These are phyloP conservation scores for Anguilla rostrata DNA, from an alignment of 2,113 vertebrate genomes.

Conservation along the genomic window DNA sequence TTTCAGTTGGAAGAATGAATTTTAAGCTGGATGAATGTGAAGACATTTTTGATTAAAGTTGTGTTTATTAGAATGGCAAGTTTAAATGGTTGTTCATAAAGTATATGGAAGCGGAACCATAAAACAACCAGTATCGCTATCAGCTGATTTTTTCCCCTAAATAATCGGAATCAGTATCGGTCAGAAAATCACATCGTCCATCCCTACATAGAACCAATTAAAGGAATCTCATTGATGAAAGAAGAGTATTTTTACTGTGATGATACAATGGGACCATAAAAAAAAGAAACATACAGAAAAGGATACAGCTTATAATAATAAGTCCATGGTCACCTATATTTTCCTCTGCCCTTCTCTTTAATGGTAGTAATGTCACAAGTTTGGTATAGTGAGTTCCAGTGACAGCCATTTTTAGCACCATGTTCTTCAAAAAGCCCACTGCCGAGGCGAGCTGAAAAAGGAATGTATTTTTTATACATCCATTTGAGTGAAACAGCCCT, in stretches of 20 bases:
- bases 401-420: background rate
- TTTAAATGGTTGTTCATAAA: too few species aligned
- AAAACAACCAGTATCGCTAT: too few species aligned
- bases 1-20: too few species aligned
- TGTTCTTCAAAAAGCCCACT: background rate
- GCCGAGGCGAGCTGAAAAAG: background rate
- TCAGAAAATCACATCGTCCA: too few species aligned
- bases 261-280: background rate
- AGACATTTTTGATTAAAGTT: too few species aligned
- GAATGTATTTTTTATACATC: conserved; percentile 59
- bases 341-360: background rate
- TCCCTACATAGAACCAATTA: background rate
- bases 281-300: background rate
- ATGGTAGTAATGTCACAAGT: background rate
- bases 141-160: too few species aligned
- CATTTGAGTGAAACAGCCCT: conserved; percentile 33
- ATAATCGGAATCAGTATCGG: too few species aligned
- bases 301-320: background rate
- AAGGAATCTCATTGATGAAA: background rate
- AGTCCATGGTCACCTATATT: background rate
- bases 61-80: too few species aligned
- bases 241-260: background rate
- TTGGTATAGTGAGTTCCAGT: background rate
- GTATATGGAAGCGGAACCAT: too few species aligned
- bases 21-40: too few species aligned